Conservation (phyloP, 2,113 vertebrate genomes). For the Cebidichthys violaceus region DNA sequence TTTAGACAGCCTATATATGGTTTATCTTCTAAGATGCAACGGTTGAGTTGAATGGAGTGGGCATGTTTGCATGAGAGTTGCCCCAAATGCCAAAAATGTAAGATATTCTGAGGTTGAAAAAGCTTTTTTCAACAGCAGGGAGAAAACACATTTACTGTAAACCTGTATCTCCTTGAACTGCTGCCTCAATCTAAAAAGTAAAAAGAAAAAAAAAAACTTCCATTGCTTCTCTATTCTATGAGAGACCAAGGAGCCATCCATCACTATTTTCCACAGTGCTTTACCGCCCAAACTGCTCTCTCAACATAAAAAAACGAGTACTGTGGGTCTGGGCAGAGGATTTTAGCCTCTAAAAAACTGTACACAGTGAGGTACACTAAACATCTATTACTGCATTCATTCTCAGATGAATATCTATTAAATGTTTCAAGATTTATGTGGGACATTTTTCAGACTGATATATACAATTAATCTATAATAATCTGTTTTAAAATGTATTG, state of each 20-base stretch:
- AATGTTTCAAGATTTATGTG: neutral
- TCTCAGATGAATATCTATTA: conserved; percentile 20
- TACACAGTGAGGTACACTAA: conserved; percentile 41
- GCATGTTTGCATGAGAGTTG: conserved; percentile 29
- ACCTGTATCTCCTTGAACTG: conserved; percentile 60
- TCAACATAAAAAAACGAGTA: conserved; percentile 63
- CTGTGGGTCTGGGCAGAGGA: conserved; percentile 43
- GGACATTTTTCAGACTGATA: neutral
- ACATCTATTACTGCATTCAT: conserved; percentile 33
- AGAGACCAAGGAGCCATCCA: conserved; percentile 73
- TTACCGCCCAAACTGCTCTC: conserved; percentile 65
- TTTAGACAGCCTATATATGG: conserved; percentile 19
- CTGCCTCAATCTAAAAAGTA: conserved; percentile 57
- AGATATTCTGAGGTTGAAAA: conserved; percentile 49
- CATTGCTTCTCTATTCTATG: conserved; percentile 60
- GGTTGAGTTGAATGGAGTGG: neutral
- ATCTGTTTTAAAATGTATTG: neutral
- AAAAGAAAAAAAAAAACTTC: conserved; percentile 33
- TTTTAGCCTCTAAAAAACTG: conserved; percentile 48
- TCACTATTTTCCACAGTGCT: conserved; percentile 72
- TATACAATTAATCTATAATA: neutral
- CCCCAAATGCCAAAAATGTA: conserved; percentile 17
- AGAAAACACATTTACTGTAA: conserved; percentile 59
- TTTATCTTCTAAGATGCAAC: conserved; percentile 32
- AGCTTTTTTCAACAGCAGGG: conserved; percentile 43